These are phyloP conservation scores for Pitta sordida DNA, from an alignment of 2,113 vertebrate genomes.

Conservation along the genomic window DNA sequence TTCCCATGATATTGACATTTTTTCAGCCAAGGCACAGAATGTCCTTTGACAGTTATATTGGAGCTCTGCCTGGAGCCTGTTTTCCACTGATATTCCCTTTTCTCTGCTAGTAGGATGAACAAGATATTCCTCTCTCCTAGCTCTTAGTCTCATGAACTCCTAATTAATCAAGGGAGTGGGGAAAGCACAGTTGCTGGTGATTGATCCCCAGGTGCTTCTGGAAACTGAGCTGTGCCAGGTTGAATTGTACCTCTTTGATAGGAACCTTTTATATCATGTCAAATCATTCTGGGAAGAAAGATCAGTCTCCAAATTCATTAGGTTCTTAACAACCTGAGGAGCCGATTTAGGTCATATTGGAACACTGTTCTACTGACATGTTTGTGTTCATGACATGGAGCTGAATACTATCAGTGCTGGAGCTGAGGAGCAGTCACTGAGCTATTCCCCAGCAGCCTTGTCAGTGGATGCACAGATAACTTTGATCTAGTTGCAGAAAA, in stretches of 20 bases:
- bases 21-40: background rate
- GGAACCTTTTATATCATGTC: background rate
- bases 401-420: background rate
- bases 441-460: background rate
- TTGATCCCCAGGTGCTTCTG: background rate
- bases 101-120: background rate
- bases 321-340: background rate
- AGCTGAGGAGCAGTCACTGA: background rate
- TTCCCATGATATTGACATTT: background rate
- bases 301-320: background rate
- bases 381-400: background rate
- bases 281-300: background rate
- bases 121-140: background rate
- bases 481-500: background rate
- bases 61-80: background rate
- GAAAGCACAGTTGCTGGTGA: background rate
- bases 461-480: background rate
- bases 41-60: background rate
- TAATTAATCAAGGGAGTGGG: background rate
- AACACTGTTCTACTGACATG: background rate
- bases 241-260: background rate
- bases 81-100: background rate
- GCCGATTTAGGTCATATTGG: background rate
- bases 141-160: background rate
- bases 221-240: background rate